Percentiles rank a stretch among this genome's conserved stretches.
These are phyloP conservation scores for Apodemus speciosus DNA, from an alignment of 2,113 vertebrate genomes.

Conservation along the genomic window DNA sequence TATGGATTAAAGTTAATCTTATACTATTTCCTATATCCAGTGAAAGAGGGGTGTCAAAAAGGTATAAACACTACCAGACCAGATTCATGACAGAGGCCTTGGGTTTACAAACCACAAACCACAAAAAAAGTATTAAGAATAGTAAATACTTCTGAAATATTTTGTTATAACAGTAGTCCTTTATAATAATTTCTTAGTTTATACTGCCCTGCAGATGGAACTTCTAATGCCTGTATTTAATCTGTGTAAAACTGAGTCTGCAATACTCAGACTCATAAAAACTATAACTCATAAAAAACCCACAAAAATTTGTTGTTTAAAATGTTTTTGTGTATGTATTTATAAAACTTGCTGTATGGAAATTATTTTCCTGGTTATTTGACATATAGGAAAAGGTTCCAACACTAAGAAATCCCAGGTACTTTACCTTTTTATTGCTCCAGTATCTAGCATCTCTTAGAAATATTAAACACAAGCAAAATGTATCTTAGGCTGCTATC, in stretches of 20 bases:
- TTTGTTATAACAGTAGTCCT: not conserved
- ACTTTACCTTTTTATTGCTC: not conserved
- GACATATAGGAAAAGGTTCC: not conserved
- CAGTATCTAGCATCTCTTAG: not conserved
- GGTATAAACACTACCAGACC: not conserved
- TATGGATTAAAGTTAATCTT: not conserved
- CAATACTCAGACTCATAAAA: not conserved
- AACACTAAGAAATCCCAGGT: not conserved
- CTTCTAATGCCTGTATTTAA: slow-evolving; percentile 6
- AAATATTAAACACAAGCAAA: slow-evolving; percentile 7
- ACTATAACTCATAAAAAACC: not conserved
- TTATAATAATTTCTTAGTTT: not conserved
- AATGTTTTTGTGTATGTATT: not conserved
- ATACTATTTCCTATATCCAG: not conserved
- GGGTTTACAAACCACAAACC: not conserved
- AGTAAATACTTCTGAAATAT: not conserved
- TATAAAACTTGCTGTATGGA: not conserved
- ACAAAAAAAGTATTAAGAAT: not conserved
- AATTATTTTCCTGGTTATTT: not conserved
- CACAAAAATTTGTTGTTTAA: not conserved
- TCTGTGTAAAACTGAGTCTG: not conserved
- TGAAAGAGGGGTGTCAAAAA: not conserved
- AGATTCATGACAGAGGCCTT: not conserved
- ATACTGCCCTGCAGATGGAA: not conserved
- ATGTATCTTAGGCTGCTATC: not conserved